Conservation (phyloP, 1,140 invertebrate species). For the Odontomachus brunneus region DNA sequence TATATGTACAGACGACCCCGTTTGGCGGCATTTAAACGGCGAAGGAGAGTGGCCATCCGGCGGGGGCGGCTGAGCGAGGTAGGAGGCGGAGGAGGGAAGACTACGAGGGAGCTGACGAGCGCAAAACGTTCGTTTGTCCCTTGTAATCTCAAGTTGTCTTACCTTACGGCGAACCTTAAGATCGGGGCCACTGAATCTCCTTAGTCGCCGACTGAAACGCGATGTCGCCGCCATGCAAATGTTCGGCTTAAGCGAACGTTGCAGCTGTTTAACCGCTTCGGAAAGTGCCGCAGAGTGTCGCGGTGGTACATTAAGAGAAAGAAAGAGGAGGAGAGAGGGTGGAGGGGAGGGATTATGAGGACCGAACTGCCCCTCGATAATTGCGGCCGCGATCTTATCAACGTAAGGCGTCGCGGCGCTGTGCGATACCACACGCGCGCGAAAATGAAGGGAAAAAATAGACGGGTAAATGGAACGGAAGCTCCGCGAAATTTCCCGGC, state of each 20-base stretch:
- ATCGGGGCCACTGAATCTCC: constrained; percentile 69
- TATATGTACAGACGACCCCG: neutral
- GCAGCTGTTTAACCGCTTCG: constrained; percentile 49
- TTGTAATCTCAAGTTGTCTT: constrained; percentile 58
- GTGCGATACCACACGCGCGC: neutral
- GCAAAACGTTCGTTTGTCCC: constrained; percentile 27
- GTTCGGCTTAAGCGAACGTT: constrained; percentile 23
- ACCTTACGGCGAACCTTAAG: constrained; percentile 57
- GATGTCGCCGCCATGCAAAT: constrained; percentile 29
- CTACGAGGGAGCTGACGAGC: neutral
- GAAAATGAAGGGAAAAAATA: neutral
- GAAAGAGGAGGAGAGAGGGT: neutral
- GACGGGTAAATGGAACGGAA: neutral
- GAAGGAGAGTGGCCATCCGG: no score
- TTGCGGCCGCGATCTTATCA: constrained; percentile 6
- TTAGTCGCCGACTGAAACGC: constrained; percentile 54
- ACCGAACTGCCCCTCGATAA: constrained; percentile 14
- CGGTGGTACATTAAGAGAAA: neutral
- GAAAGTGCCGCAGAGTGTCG: constrained; percentile 12
- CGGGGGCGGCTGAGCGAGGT: neutral
- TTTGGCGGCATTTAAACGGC: constrained; percentile 1
- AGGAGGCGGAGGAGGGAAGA: neutral
- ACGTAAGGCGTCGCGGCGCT: neutral
- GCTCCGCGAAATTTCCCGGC: neutral
- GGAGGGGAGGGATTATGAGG: neutral